Evolutionary conservation across 2,797 vertebrate species (phyloP).

Genomic region (Synanceia verrucosa): DNA sequence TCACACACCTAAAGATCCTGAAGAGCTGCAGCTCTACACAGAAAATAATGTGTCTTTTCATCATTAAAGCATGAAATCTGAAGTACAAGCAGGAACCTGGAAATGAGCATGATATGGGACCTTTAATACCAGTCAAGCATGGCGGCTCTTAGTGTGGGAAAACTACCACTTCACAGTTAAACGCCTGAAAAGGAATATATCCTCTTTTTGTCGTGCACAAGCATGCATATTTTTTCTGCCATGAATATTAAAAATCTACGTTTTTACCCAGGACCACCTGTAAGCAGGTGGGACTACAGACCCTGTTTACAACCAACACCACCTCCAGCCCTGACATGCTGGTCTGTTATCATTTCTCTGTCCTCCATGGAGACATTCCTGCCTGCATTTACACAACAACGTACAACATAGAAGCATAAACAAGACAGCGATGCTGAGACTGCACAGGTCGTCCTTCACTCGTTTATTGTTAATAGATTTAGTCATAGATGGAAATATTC

Average conservation of each 20-base stretch:
- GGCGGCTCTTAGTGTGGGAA: too few relatives aligned
- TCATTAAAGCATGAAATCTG: not conserved
- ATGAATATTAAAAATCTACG: not conserved
- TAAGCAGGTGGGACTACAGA: slow-evolving; percentile 3
- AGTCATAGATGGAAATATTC: slow-evolving; percentile 16
- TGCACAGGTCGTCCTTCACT: not conserved
- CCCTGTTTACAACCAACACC: slow-evolving; percentile 58
- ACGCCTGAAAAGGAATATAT: not conserved
- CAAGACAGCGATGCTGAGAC: not conserved
- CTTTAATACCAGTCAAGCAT: not conserved
- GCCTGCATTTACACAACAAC: slow-evolving; percentile 48
- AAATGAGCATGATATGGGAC: not conserved
- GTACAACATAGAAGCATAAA: slow-evolving; percentile 31
- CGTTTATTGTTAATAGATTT: not conserved
- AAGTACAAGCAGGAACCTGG: not conserved
- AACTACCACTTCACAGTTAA: too few relatives aligned
- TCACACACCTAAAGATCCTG: too few relatives aligned
- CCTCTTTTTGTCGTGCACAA: not conserved
- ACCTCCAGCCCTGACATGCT: slow-evolving; percentile 35
- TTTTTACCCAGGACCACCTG: slow-evolving; percentile 23
- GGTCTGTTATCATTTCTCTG: slow-evolving; percentile 23
- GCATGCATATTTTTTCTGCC: not conserved
- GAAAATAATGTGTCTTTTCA: not conserved
- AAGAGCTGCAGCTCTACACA: too few relatives aligned
- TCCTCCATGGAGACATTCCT: slow-evolving; percentile 20